A percentile compares a stretch with the other conserved stretches of the same genome.
These are phyloP conservation scores for Mohoua ochrocephala DNA, from an alignment of 2,113 vertebrate genomes.

Conservation along the genomic window DNA sequence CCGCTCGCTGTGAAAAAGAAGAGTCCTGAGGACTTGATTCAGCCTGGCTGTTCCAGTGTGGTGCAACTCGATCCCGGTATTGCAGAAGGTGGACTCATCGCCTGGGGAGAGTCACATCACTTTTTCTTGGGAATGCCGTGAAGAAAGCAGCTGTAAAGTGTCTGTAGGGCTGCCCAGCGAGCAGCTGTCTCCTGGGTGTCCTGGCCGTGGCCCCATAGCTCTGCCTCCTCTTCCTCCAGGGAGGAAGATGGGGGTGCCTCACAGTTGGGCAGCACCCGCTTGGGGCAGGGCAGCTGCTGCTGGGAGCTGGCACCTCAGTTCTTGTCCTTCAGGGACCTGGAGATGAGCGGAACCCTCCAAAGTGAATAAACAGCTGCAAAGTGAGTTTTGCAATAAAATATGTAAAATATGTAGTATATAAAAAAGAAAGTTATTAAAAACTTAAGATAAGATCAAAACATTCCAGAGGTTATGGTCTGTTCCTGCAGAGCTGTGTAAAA, in stretches of 20 bases:
- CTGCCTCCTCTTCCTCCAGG: not conserved
- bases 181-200: conserved; percentile 26
- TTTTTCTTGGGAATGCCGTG: conserved; percentile 49
- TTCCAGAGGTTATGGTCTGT: conserved; percentile 28
- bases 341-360: not conserved
- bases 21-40: not conserved
- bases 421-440: conserved; percentile 58
- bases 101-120: conserved; percentile 44
- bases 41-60: not conserved
- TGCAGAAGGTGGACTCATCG: conserved; percentile 24
- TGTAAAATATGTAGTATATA: conserved; percentile 42
- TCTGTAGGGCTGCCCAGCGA: not conserved
- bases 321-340: not conserved
- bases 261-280: not conserved
- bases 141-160: conserved; percentile 49
- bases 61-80: not conserved
- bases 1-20: not conserved
- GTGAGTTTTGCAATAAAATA: conserved; percentile 49
- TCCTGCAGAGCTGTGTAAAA: conserved; percentile 33
- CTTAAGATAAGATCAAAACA: conserved; percentile 60
- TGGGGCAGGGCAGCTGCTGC: not conserved
- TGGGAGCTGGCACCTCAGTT: not conserved
- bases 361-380: conserved; percentile 22
- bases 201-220: not conserved
- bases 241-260: not conserved